Evolutionary conservation across 2,888 invertebrate genomes (phyloP), one percentile per base, ranked within the genome.

Genomic region (Leucophenga maculata): DNA sequence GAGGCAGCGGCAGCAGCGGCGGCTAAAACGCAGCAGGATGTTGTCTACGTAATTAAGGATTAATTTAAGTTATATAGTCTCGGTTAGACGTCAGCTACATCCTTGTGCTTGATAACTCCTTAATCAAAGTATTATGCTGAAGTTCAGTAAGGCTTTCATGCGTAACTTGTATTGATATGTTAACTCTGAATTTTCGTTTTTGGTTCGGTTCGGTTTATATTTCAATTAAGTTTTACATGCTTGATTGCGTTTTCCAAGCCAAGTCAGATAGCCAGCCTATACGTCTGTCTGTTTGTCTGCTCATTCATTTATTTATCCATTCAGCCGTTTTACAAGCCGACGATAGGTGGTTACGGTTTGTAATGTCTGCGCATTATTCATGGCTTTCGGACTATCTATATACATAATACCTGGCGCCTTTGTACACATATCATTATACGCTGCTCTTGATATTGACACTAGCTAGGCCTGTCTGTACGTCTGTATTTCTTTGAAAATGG

Each of bases 1-100:
- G 69, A 75, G 80, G 80, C 77, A 74, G 75, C 73, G 3, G 14
- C 50, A 14, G 16, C 50, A 14, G 22, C 3, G 8, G 14, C 46
- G 67, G 67, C 57, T 39, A 59, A 74, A 71, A 73, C 86, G 75
- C 86, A 85, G 86, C 86, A 85, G 86, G 86, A 86, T 82, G 82
- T 85, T 86, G 86, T 85, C 86, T 81, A 78, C 81, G 86, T 86
- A 86, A 86, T 86, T 86, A 86, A 86, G 86, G 86, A 86, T 86
- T 86, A 86, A 84, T 85, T 86, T 85, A 81, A 79, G 76, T 80
- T 80, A 80, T 78, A 79, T 26, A 26, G 26, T 26, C 26, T 26
- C 4, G 46, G 22, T 44, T 64, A 54, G 50, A 26, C 68, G 69
- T 69, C 70, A 72, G 69, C 32, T 70, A 70, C 46, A 46, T 14